Evolutionary conservation across 2,797 vertebrate genomes (phyloP).

Genomic region (Sebastes cheni): DNA sequence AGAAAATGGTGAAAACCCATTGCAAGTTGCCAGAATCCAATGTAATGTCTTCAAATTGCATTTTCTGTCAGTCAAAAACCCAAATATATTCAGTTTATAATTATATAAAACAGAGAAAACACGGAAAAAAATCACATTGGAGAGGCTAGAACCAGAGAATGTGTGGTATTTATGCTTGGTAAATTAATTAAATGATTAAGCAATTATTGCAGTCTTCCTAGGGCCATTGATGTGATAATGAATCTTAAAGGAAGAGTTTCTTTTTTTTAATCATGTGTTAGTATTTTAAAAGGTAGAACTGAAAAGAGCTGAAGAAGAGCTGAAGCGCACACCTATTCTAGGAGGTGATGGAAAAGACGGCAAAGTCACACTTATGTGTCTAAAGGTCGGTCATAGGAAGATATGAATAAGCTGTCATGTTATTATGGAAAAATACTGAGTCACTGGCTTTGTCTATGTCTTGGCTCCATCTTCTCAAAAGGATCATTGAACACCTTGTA

Average conservation of each 20-base stretch:
- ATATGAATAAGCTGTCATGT: not conserved
- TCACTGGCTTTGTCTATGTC: not conserved
- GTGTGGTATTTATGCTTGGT: not conserved
- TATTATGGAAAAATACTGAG: not conserved
- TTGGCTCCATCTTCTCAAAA: not conserved
- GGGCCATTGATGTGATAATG: not conserved
- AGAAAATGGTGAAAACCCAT: not conserved
- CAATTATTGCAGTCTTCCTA: not conserved
- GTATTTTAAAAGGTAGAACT: not conserved
- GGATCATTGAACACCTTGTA: not conserved
- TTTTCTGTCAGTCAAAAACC: not conserved
- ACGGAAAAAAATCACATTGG: not conserved
- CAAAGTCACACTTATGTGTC: not conserved
- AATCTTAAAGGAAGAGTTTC: not conserved
- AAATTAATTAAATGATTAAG: not conserved
- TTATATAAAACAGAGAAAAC: not conserved
- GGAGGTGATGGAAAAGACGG: not conserved
- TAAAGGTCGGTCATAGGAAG: not conserved
- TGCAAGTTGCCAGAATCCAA: not conserved
- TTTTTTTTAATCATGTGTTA: not conserved
- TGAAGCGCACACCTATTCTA: not conserved
- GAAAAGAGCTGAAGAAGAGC: not conserved
- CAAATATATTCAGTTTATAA: not conserved
- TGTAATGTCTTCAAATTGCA: not conserved
- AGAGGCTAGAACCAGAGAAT: not conserved